Conservation (phyloP, 2,797 vertebrate genomes). For the Agapornis canus region DNA sequence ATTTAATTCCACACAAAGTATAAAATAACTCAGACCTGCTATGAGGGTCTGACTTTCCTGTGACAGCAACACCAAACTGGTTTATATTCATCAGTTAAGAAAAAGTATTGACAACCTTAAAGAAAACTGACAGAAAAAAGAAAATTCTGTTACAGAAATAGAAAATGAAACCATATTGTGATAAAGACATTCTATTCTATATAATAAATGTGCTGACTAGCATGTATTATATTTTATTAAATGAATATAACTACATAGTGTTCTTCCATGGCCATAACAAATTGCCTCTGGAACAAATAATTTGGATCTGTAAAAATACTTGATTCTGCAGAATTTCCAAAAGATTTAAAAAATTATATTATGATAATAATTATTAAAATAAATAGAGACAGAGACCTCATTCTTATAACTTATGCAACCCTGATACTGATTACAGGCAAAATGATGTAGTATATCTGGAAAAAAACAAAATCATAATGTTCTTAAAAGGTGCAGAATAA, state of each 20-base stretch:
- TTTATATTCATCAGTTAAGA: background rate
- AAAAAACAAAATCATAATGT: background rate
- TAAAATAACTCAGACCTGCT: background rate
- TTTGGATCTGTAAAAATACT: background rate
- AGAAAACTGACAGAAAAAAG: background rate
- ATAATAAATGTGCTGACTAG: background rate
- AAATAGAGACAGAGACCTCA: background rate
- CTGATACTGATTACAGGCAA: background rate
- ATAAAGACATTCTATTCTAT: background rate
- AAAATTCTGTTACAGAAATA: background rate
- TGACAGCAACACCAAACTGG: background rate
- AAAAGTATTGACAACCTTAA: background rate
- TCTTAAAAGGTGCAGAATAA: background rate
- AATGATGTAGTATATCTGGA: background rate
- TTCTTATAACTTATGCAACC: background rate
- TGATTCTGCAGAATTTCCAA: background rate
- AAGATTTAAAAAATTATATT: background rate
- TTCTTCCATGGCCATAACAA: background rate
- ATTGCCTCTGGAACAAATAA: background rate
- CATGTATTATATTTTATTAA: background rate
- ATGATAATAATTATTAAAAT: background rate
- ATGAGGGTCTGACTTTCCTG: background rate
- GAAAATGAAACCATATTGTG: background rate
- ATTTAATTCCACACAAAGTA: background rate
- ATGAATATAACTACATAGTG: background rate